Base-by-base conservation (phyloP, 2,888 invertebrate genomes). In the Clepsis dumicolana region DNA sequence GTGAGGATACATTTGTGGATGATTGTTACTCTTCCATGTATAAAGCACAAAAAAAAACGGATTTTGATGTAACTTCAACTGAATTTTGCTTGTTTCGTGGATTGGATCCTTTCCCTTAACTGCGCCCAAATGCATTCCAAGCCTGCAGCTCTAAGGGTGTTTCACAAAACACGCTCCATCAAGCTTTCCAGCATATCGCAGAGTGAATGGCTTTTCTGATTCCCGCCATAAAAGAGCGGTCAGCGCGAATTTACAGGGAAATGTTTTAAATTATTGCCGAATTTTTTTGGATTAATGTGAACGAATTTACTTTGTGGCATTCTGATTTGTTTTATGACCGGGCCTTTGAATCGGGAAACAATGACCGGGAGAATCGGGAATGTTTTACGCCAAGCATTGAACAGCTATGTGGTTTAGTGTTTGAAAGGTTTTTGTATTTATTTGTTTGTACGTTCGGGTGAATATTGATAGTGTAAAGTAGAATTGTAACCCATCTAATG, bases 231-330 rank as follows among this genome's bases (percentile, higher is more conserved):
- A 61, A 44, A 48, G 32, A 25, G n/a, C 24, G 54, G 61, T 35
- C 61, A 56, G 61, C 61, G 5, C 18, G 10, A 48, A 50, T 38
- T 32, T 48, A 66, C 54, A 35, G 48, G 54, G 56, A 62, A 56
- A 66, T 66, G 66, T 50, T 48, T n/a, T 48, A 61, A 62, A 66
- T 62, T 66, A 66, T 54, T 60, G 70, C 50, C 56, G 35, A 69
- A 60, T 54, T 62, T 44, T n/a, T 29, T 14, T n/a, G 50, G 41
- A 56, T 63, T 61, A 50, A 52, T 50, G 32, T 50, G 21, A 25
- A 38, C 14, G 44, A 69, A 50, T 70, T 54, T 44, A 66, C 54
- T 63, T 52, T 62, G 44, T 27, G 52, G 61, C 16, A 3, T 52
- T 29, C 21, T 27, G 41, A 21, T 21, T 54, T 61, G 61, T 44